Evolutionary conservation across 1,140 invertebrate species (phyloP).

Genomic region (Helicoverpa armigera): DNA sequence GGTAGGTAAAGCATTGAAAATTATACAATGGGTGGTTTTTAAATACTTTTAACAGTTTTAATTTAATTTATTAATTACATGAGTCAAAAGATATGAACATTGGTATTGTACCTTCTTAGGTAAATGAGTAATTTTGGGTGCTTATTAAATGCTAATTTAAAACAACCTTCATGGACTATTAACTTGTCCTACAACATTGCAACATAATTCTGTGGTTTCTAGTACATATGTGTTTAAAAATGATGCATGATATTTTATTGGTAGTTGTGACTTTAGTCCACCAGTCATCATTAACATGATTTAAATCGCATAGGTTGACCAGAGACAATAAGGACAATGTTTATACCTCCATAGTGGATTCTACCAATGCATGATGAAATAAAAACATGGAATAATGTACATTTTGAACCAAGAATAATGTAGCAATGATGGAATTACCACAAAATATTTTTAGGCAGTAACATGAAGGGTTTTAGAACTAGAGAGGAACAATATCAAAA

Average conservation of each 20-base stretch:
- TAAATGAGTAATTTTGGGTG: conserved; percentile 11
- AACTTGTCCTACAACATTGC: neutral
- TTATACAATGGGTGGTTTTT: conserved; percentile 18
- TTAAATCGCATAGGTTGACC: too few relatives aligned
- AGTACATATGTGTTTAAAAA: neutral
- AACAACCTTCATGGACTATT: conserved; percentile 19
- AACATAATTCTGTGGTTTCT: conserved; percentile 6
- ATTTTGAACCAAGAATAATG: neutral
- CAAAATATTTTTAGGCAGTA: neutral
- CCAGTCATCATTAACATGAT: too few relatives aligned
- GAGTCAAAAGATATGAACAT: neutral
- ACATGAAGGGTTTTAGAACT: conserved; percentile 4
- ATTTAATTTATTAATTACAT: neutral
- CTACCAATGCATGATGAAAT: too few relatives aligned
- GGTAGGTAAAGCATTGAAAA: conserved; percentile 25
- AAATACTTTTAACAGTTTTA: conserved; percentile 52
- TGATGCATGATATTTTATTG: neutral
- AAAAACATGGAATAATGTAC: too few relatives aligned
- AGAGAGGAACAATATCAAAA: conserved; percentile 44
- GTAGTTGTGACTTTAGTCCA: neutral
- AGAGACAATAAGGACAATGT: too few relatives aligned
- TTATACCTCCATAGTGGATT: too few relatives aligned
- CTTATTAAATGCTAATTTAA: conserved; percentile 43
- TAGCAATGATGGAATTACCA: neutral
- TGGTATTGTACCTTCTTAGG: neutral